Evolutionary conservation across 2,797 vertebrate genomes (phyloP).

Genomic region (Tamandua tetradactyla): DNA sequence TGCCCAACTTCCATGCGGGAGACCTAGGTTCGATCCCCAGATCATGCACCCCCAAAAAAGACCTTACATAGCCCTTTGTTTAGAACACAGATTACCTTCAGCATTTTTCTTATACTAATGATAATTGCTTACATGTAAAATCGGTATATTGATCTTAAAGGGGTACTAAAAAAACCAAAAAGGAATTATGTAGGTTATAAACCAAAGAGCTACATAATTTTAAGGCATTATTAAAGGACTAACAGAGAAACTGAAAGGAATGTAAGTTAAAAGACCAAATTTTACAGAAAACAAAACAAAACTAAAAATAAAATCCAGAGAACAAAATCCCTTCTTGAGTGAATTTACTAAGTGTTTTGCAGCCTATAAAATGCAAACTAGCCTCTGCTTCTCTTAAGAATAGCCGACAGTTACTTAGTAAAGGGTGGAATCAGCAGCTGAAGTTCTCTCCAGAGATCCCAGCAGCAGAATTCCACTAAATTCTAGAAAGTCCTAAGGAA

Average conservation of each 20-base stretch:
- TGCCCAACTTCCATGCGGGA: no score
- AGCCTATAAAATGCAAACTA: background rate
- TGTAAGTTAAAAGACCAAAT: background rate
- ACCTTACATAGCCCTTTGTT: background rate
- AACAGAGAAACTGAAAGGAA: background rate
- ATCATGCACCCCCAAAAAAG: no score
- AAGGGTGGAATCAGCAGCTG: background rate
- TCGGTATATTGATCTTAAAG: background rate
- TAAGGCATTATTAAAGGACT: background rate
- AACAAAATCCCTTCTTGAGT: background rate
- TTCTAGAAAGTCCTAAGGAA: constrained; percentile 11
- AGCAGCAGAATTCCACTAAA: background rate
- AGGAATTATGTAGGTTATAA: constrained; percentile 33
- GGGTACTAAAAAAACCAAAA: background rate
- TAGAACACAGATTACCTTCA: background rate
- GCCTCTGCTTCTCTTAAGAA: constrained; percentile 32
- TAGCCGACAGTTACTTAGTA: background rate
- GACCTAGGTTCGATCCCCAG: no score
- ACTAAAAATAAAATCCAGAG: background rate
- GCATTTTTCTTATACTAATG: background rate
- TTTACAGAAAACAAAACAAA: constrained; percentile 7
- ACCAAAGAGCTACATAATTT: background rate
- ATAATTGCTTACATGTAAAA: background rate
- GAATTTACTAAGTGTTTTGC: constrained; percentile 4
- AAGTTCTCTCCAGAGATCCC: background rate